Evolutionary conservation across 1,140 invertebrate species (phyloP), one percentile per base, ranked within the genome.

Genomic region (Tetragnatha versicolor): DNA sequence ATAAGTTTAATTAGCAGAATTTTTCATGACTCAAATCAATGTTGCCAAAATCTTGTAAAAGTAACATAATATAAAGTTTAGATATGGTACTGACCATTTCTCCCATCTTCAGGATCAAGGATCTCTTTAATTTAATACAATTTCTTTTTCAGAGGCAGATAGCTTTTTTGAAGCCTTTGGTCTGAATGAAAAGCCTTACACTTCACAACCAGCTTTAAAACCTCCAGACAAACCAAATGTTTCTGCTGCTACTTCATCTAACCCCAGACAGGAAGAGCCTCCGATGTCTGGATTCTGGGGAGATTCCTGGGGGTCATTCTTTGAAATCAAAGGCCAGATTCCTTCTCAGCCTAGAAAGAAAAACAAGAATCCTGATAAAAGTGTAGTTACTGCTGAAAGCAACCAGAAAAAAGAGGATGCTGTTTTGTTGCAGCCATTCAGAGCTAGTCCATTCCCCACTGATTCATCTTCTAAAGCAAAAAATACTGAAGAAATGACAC

Each of bases 91-190:
- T n/a, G n/a, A n/a, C n/a, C n/a, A n/a, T n/a, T n/a, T n/a, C n/a
- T n/a, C n/a, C n/a, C n/a, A n/a, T n/a, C n/a, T n/a, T n/a, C n/a
- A n/a, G n/a, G n/a, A n/a, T n/a, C n/a, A n/a, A n/a, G n/a, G n/a
- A n/a, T n/a, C n/a, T n/a, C n/a, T n/a, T n/a, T n/a, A n/a, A n/a
- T n/a, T n/a, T n/a, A n/a, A n/a, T n/a, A n/a, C n/a, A n/a, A 1
- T 27, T 6, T 51, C n/a, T 37, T 60, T 61, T 75, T 53, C 33
- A 68, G 72, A 68, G 35, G 27, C 58, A 31, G 70, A 77, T 20
- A 60, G 35, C 22, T 61, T 77, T 61, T 80, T 70, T 69, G 65
- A 69, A 69, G 70, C 79, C 9, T 76, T 76, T 58, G 75, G 79
- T 6, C 47, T 73, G n/a, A 75, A 31, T 60, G 55, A 78, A 22